These are phyloP conservation scores for Brachionus koreanus DNA, from an alignment of 1,140 invertebrate species.

Conservation along the genomic window DNA sequence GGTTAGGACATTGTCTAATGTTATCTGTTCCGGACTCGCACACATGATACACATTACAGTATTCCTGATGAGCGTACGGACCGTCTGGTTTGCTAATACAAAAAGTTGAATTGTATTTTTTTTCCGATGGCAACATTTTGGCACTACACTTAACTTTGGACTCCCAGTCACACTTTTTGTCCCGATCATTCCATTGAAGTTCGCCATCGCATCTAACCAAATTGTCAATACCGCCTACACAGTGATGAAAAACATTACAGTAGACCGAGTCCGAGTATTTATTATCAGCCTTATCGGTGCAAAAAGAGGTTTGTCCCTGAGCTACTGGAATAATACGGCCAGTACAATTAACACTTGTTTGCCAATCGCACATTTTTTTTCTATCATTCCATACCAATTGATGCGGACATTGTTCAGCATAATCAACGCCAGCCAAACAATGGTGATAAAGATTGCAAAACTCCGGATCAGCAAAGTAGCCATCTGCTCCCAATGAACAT, in stretches of 20 bases:
- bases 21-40: constrained; percentile 44
- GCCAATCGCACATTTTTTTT: constrained; percentile 45
- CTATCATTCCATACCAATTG: constrained; percentile 41
- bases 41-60: constrained; percentile 45
- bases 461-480: constrained; percentile 40
- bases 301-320: constrained; percentile 41
- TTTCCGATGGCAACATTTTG: constrained; percentile 37
- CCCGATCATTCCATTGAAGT: constrained; percentile 11
- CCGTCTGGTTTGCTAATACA: constrained; percentile 42
- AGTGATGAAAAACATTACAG: constrained; percentile 45
- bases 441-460: constrained; percentile 44
- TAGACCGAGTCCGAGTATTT: constrained; percentile 38
- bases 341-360: constrained; percentile 44
- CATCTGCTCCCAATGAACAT: constrained; percentile 7
- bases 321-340: constrained; percentile 34
- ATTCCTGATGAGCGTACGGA: constrained; percentile 41
- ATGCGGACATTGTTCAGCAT: constrained; percentile 43
- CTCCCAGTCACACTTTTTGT: constrained; percentile 38
- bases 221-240: constrained; percentile 39
- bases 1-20: constrained; percentile 43
- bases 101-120: constrained; percentile 39
- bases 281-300: constrained; percentile 25
- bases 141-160: neutral
- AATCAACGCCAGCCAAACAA: constrained; percentile 31
- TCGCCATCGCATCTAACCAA: constrained; percentile 24